Evolutionary conservation across 1,140 invertebrate genomes (phyloP), one percentile per base, ranked within the genome.

Genomic region (Rhynchophorus ferrugineus): DNA sequence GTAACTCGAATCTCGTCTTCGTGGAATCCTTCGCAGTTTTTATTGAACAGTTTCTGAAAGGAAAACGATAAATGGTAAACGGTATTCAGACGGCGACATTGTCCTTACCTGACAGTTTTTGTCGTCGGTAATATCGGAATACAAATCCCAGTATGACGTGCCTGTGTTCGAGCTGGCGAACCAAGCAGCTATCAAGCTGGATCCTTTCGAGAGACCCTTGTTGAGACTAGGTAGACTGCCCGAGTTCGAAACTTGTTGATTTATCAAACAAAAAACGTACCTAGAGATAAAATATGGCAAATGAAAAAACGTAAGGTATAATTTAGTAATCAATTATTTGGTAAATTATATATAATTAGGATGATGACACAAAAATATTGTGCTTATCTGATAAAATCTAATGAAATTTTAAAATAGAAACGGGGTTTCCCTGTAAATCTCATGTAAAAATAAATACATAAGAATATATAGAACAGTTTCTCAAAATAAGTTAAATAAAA

Each of bases 1-100:
- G 84, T 88, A 13, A 85, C 84, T 75, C 80, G 81, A 17, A 83
- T 69, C 69, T 90, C 86, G 66, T 87, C 85, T 66, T 85, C 80
- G 61, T 88, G 84, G 70, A 87, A 90, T 1, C 78, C 76, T 19
- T 75, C 75, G 60, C 87, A 89, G 42, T 85, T 78, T 0, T 79
- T 81, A 49, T 82, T 81, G 64, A 82, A 87, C 59, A 79, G 81
- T 0, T 69, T 74, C 85, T 89, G 71, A 59, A 72, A 69, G 55
- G 21, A 48, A 54, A 51, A 38, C 19, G 34, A 47, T 11, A 37
- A 33, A 33, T 22, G 34, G n/a, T 36, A 43, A 7, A 19, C 34
- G 9, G 13, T 8, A 35, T 44, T 9, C 38, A 13, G 13, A n/a
- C n/a, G n/a, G n/a, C n/a, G n/a, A n/a, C n/a, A n/a, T n/a, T n/a